Base-by-base conservation (phyloP, 2,888 invertebrate species). In the Sisyra terminalis region DNA sequence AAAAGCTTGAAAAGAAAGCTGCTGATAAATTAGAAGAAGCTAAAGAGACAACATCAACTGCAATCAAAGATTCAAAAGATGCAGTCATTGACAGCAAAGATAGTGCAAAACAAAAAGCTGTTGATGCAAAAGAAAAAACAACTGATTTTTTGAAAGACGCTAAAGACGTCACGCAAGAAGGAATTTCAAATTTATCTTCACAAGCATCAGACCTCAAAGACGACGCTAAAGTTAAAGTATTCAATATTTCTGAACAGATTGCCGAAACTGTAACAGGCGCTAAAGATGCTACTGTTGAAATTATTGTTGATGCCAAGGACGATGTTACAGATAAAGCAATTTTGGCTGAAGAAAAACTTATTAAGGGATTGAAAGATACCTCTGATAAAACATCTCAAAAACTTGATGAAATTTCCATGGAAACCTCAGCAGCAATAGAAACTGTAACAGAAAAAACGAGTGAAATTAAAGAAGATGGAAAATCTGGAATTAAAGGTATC, bases 101-200 rank as follows among this genome's bases (percentile, higher is more conserved):
- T 14, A 13, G 10, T 16, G 10, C 11, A 32, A 15, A 17, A n/a
- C 36, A 46, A 42, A 43, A 42, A 6, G 44, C 43, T 5, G 41
- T 46, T 24, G 43, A 46, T n/a, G 39, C 40, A 9, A 50, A 54
- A 13, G 48, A 52, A 16, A 41, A 24, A 35, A 18, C 39, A 13
- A 29, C 24, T 45, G 50, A 42, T 14, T 24, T 44, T 13, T 24
- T 24, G 24, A 7, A 24, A 24, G 24, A 24, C 7, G 3, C 24
- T 24, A 24, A 24, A 24, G 24, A 24, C 7, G 3, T 7, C 3
- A 24, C 24, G 7, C 24, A 24, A 24, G 45, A 46, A 14, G 46
- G 47, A 10, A 44, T 32, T 16, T 48, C 48, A 17, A 46, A 49
- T 40, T 41, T 43, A 30, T 24, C 24, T 3, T 24, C 24, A 5